phyloP scores from a whole-genome alignment of 2,888 invertebrate genomes.

The Limnephilus marmoratus region DNA sequence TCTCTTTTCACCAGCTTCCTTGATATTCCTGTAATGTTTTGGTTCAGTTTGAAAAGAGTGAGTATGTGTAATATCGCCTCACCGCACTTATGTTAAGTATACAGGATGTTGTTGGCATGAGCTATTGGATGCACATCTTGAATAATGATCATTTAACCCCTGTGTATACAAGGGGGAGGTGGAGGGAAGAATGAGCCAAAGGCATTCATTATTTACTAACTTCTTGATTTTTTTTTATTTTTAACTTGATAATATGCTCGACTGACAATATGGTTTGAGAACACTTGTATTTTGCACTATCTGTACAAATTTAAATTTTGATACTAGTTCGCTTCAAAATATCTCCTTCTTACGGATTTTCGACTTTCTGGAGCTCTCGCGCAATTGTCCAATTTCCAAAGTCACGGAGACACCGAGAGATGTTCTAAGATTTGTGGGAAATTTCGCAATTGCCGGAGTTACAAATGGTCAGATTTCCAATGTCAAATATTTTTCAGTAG shows the following conservation, averaged over 20 bases:
- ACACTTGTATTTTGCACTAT: constrained; percentile 46
- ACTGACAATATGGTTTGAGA: constrained; percentile 33
- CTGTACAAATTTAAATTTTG: constrained; percentile 44
- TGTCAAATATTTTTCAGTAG: constrained; percentile 31
- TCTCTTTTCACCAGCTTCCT: neutral
- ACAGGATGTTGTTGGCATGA: constrained; percentile 45
- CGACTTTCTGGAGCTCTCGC: neutral
- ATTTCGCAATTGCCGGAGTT: neutral
- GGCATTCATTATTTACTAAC: constrained; percentile 72
- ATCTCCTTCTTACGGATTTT: constrained; percentile 9
- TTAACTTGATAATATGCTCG: constrained; percentile 46
- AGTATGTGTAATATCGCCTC: neutral
- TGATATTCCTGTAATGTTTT: neutral
- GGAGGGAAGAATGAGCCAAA: constrained; percentile 74
- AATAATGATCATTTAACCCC: constrained; percentile 68
- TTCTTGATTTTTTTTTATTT: constrained; percentile 62
- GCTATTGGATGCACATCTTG: constrained; percentile 66
- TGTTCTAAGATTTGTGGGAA: constrained; percentile 17
- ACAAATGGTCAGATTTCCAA: neutral
- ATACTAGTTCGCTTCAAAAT: constrained; percentile 10
- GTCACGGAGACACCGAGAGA: neutral
- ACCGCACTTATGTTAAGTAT: constrained; percentile 20
- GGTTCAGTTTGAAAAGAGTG: neutral
- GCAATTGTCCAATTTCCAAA: neutral
- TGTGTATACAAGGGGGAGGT: constrained; percentile 61